Base-by-base conservation (phyloP, 2,797 vertebrate species). In the Coreius guichenoti region DNA sequence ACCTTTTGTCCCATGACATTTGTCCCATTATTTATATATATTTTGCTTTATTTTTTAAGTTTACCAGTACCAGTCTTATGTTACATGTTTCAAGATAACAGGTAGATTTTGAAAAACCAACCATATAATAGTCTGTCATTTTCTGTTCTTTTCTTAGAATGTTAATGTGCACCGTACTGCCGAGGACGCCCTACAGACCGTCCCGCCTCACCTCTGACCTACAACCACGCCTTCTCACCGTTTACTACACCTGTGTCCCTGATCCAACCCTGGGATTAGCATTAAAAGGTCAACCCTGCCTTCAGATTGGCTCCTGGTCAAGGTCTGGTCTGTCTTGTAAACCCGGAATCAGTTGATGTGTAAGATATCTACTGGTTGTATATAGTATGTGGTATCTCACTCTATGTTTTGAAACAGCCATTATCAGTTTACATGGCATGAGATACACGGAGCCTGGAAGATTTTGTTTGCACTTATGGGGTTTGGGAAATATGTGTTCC, bases 181-280 rank as follows among this genome's bases (percentile, higher is more conserved):
- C 47, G 91, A 94, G 90, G 97, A 97, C 36, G 97, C 97, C 88
- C 86, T 98, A 92, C 94, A 94, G 94, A 98, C 97, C 0, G 96
- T 97, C 31, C 97, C 97, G 4, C 76, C 95, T 81, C 96, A 97
- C 92, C 92, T 95, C 90, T 97, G 96, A 96, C 83, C 91, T 39
- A 19, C 54, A 56, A 69, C 45, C 0, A n/a, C 29, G 8, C 51
- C 39, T 4, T 43, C 49, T 31, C 73, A 54, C 79, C 29, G 19
- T 56, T 16, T 23, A 76, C 70, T 21, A 43, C 72, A 39, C 65
- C 56, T 11, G 33, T 31, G 45, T 49, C 82, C 51, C 61, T 76
- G 76, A 14, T 80, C 51, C 43, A 5, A 47, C 11, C 36, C 31
- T 29, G 43, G 33, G 61, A 39, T 67, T 33, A 19, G 72, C 26